Conservation (phyloP, 2,113 vertebrate species). For the Orthochromis malagaraziensis region DNA sequence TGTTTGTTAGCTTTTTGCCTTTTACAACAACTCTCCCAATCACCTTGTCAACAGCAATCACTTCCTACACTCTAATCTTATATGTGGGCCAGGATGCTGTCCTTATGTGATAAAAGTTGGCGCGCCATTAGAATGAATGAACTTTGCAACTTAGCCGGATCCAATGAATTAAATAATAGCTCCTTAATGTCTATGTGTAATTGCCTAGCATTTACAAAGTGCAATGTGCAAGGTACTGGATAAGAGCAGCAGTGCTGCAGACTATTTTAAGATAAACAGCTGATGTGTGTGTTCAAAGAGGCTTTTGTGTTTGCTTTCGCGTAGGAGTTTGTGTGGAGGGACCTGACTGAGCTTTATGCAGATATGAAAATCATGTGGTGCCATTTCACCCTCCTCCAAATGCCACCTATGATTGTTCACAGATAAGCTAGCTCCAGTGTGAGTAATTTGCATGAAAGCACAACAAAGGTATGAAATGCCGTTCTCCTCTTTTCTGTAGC, state of each 20-base stretch:
- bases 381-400: constrained; percentile 44
- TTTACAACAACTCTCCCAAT: neutral
- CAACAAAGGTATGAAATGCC: constrained; percentile 30
- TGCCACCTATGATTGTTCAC: constrained; percentile 48
- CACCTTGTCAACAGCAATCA: neutral
- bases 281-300: constrained; percentile 30
- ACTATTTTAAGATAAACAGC: constrained; percentile 47
- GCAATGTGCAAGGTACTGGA: constrained; percentile 19
- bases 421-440: constrained; percentile 37
- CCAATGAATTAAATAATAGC: constrained; percentile 29
- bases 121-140: constrained; percentile 14
- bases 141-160: constrained; percentile 2
- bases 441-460: constrained; percentile 52
- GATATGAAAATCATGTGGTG: constrained; percentile 46
- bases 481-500: neutral
- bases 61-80: constrained; percentile 15
- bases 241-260: neutral
- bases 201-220: constrained; percentile 24
- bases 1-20: neutral
- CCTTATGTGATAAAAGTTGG: constrained; percentile 8
- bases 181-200: constrained; percentile 14
- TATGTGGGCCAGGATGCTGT: constrained; percentile 7
- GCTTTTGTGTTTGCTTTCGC: constrained; percentile 36
- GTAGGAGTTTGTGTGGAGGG: constrained; percentile 4
- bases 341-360: constrained; percentile 41